A percentile compares a stretch with the other conserved stretches of the same genome.
Conservation (phyloP, 2,113 vertebrate genomes). For the Limnothrissa miodon region DNA sequence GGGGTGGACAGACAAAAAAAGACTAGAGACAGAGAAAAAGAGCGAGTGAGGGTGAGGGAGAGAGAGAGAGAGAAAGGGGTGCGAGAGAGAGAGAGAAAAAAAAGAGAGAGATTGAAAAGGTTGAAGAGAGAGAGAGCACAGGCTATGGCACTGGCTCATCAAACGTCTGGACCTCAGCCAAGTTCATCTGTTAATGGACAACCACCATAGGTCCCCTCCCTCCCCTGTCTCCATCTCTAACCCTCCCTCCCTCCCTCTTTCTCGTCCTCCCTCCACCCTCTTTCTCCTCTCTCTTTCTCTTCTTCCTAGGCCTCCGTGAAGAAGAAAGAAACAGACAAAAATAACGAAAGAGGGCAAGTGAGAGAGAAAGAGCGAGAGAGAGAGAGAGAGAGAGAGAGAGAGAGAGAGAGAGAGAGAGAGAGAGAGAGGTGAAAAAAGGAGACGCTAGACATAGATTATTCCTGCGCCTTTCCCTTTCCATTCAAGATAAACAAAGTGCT, state of each 20-base stretch:
- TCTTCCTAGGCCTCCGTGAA: constrained; percentile 70
- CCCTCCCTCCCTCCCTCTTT: constrained; percentile 75
- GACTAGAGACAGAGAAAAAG: constrained; percentile 38
- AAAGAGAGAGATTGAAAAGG: constrained; percentile 25
- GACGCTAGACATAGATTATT: constrained; percentile 52
- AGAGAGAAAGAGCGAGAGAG: background rate
- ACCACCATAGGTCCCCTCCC: constrained; percentile 70
- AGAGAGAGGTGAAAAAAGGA: background rate
- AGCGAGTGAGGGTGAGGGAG: constrained; percentile 31
- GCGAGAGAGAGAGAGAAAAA: constrained; percentile 19
- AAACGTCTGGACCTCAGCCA: constrained; percentile 89
- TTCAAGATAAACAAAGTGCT: constrained; percentile 99
- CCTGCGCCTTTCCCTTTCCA: constrained; percentile 75
- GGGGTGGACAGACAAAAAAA: constrained; percentile 28
- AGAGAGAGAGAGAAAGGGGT: constrained; percentile 24
- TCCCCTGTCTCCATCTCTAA: constrained; percentile 48
- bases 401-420: background rate
- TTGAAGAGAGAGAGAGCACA: constrained; percentile 41
- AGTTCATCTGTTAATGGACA: constrained; percentile 99
- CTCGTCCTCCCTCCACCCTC: constrained; percentile 82
- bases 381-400: background rate
- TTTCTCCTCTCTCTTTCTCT: constrained; percentile 83
- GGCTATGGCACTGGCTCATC: constrained; percentile 84
- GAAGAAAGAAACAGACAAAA: constrained; percentile 57
- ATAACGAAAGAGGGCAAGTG: background rate